phyloP scores from a whole-genome alignment of 2,888 invertebrate species.

The Hyposoter didymator region DNA sequence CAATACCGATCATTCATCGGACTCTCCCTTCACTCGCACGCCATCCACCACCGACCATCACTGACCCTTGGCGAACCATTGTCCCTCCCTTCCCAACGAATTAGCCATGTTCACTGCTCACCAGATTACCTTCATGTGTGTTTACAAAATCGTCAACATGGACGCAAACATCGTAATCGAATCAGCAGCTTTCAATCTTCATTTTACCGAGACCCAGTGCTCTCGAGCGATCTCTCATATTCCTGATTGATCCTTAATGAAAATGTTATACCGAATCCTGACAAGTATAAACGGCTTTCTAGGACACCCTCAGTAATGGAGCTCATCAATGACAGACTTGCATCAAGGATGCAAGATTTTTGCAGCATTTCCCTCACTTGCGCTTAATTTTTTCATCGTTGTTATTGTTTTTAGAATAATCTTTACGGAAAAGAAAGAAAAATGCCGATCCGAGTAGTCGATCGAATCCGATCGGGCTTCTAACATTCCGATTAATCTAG shows the following conservation, averaged over 20 bases:
- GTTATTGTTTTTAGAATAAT: background rate
- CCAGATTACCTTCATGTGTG: background rate
- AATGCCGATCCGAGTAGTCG: background rate
- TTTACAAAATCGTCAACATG: background rate
- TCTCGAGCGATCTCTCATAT: background rate
- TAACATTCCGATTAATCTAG: background rate
- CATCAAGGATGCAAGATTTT: background rate
- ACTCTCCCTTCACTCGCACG: conserved; percentile 1
- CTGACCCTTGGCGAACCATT: background rate
- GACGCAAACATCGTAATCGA: background rate
- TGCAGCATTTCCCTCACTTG: background rate
- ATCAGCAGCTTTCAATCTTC: background rate
- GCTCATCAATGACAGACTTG: background rate
- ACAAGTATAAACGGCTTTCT: background rate
- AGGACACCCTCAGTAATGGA: too few relatives aligned
- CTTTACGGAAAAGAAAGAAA: background rate
- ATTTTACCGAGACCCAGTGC: background rate
- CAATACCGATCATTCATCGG: conserved; percentile 4
- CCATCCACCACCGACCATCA: background rate
- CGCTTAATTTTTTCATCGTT: background rate
- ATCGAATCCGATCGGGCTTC: background rate
- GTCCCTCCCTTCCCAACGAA: background rate
- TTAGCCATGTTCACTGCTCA: conserved; percentile 4
- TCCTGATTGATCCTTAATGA: background rate
- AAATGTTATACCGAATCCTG: background rate